phyloP scores from a whole-genome alignment of 1,140 invertebrate genomes.

The Cotesia vestalis region DNA sequence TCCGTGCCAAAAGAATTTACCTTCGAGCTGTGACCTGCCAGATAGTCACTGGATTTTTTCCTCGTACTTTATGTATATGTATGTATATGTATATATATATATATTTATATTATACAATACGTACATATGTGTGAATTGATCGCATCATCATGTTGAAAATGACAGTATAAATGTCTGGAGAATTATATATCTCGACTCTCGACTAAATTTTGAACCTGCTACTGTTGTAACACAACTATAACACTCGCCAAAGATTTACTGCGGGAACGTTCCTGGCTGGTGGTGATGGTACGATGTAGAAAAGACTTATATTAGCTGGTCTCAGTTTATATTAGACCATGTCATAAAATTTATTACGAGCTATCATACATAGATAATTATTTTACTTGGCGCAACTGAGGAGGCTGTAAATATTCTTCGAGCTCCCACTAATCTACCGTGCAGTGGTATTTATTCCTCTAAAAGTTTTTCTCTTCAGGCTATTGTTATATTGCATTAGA shows the following conservation, averaged over 20 bases:
- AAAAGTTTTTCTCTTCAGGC: constrained; percentile 2
- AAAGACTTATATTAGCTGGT: neutral
- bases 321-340: constrained; percentile 11
- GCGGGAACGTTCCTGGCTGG: neutral
- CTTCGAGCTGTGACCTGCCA: constrained; percentile 7
- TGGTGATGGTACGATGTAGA: neutral
- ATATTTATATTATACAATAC: no score
- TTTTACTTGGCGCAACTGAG: constrained; percentile 35
- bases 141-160: no score
- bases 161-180: no score
- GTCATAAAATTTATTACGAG: constrained; percentile 44
- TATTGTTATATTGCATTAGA: constrained; percentile 3
- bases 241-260: constrained; percentile 26
- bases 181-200: no score
- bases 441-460: constrained; percentile 15
- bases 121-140: no score
- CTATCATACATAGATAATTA: constrained; percentile 44
- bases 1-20: constrained; percentile 14
- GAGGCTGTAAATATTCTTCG: constrained; percentile 41
- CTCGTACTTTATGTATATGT: neutral
- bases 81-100: no score
- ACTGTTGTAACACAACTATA: constrained; percentile 12
- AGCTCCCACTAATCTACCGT: constrained; percentile 2
- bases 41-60: neutral
- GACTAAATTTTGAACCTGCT: constrained; percentile 1